These are phyloP conservation scores for Sebastes taczanowskii DNA, from an alignment of 2,797 vertebrate genomes.

Conservation along the genomic window DNA sequence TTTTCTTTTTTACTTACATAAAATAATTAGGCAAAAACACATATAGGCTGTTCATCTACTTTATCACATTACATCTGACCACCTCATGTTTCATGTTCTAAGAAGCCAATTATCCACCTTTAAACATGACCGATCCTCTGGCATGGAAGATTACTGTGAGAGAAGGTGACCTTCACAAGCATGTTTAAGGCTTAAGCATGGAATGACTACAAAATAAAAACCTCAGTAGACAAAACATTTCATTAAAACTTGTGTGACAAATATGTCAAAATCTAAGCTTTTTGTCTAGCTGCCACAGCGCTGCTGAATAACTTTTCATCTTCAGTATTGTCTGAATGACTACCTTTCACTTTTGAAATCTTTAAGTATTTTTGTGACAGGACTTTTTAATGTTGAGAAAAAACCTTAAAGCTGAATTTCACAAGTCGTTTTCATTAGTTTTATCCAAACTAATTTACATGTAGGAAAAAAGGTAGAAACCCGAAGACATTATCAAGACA, in stretches of 20 bases:
- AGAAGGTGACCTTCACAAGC: conserved; percentile 91
- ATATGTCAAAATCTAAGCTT: conserved; percentile 96
- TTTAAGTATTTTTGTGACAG: conserved; percentile 87
- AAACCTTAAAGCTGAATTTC: conserved; percentile 97
- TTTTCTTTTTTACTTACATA: conserved; percentile 84
- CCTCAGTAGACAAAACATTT: conserved; percentile 97
- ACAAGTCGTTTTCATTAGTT: conserved; percentile 89
- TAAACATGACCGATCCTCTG: conserved; percentile 79
- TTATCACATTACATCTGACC: conserved; percentile 82
- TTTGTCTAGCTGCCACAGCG: conserved; percentile 99
- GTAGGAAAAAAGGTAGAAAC: conserved; percentile 98
- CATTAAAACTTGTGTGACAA: conserved; percentile 97
- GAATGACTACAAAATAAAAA: conserved; percentile 99
- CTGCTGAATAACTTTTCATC: conserved; percentile 91
- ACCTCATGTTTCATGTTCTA: conserved; percentile 92
- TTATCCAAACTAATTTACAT: conserved; percentile 99
- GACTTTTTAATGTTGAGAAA: conserved; percentile 77
- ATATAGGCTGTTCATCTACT: conserved; percentile 82
- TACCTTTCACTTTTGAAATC: conserved; percentile 81
- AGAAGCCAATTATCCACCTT: conserved; percentile 88
- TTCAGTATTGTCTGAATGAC: conserved; percentile 88
- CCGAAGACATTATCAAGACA: conserved; percentile 99
- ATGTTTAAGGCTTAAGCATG: conserved; percentile 98
- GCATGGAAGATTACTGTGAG: conserved; percentile 83
- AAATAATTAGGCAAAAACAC: conserved; percentile 86